phyloP scores from a whole-genome alignment of 2,888 invertebrate species.

The Ceramica pisi region DNA sequence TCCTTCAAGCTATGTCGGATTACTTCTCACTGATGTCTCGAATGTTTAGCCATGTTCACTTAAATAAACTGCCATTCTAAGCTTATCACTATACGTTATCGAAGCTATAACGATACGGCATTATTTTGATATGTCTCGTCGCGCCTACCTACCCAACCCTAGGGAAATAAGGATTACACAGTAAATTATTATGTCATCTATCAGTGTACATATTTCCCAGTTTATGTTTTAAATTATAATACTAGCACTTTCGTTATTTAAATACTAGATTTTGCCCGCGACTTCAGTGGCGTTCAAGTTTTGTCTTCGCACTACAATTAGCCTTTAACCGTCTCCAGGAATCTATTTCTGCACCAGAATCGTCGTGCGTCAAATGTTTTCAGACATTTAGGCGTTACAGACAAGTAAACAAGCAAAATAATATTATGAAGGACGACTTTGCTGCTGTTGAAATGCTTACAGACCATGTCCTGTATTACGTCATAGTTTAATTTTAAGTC shows the following conservation, averaged over 20 bases:
- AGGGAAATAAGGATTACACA: conserved; percentile 44
- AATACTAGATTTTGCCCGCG: neutral
- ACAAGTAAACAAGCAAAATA: no score
- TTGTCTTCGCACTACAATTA: no score
- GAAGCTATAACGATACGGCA: conserved; percentile 6
- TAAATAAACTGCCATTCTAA: conserved; percentile 12
- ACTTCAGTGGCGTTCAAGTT: no score
- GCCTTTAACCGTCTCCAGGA: no score
- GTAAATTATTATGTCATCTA: conserved; percentile 42
- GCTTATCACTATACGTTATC: conserved; percentile 23
- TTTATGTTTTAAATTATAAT: conserved; percentile 13
- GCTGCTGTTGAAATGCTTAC: no score
- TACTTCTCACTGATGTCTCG: neutral
- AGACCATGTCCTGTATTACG: no score
- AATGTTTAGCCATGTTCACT: neutral
- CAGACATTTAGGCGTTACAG: no score
- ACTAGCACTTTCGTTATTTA: neutral
- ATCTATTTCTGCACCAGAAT: no score
- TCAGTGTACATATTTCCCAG: conserved; percentile 6
- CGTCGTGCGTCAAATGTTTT: no score
- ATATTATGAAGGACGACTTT: no score
- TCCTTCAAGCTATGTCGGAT: no score
- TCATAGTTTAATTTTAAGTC: no score
- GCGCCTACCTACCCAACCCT: conserved; percentile 17
- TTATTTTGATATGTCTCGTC: conserved; percentile 15